These are phyloP conservation scores for Drosophila mimetica DNA, from an alignment of 2,888 invertebrate species.

Conservation along the genomic window DNA sequence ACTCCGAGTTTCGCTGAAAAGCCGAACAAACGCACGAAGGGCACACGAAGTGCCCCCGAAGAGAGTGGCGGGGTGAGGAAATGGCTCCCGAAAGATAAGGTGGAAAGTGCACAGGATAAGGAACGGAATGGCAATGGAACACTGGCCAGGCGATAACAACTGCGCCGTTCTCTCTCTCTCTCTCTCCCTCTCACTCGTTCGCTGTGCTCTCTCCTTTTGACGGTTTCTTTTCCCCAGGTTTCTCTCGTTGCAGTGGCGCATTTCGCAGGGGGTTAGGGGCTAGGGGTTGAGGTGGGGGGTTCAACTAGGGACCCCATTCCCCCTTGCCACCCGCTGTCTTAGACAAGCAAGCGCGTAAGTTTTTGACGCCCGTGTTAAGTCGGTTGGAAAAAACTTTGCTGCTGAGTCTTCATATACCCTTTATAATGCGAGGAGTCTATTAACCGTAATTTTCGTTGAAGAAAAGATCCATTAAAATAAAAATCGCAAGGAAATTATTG, in stretches of 20 bases:
- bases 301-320: background rate
- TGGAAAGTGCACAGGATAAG: slow-evolving; percentile 66
- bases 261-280: slow-evolving; percentile 7
- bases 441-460: background rate
- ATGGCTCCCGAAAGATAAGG: slow-evolving; percentile 52
- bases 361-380: slow-evolving; percentile 71
- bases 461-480: no score
- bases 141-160: slow-evolving; percentile 61
- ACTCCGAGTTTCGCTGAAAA: slow-evolving; percentile 48
- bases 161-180: slow-evolving; percentile 15
- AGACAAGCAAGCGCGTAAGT: slow-evolving; percentile 76
- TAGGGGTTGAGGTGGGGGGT: background rate
- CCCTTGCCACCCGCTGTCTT: slow-evolving; percentile 40
- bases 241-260: slow-evolving; percentile 52
- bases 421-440: background rate
- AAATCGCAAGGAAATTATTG: no score
- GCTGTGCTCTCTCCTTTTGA: slow-evolving; percentile 1
- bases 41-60: slow-evolving; percentile 2
- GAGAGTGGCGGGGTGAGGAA: slow-evolving; percentile 6
- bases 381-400: slow-evolving; percentile 69
- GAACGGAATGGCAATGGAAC: slow-evolving; percentile 64
- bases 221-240: background rate
- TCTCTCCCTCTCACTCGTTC: background rate
- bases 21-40: slow-evolving; percentile 18
- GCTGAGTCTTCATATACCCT: slow-evolving; percentile 50